Base-by-base conservation (phyloP, 2,888 invertebrate species). In the Lacanobia oleracea region DNA sequence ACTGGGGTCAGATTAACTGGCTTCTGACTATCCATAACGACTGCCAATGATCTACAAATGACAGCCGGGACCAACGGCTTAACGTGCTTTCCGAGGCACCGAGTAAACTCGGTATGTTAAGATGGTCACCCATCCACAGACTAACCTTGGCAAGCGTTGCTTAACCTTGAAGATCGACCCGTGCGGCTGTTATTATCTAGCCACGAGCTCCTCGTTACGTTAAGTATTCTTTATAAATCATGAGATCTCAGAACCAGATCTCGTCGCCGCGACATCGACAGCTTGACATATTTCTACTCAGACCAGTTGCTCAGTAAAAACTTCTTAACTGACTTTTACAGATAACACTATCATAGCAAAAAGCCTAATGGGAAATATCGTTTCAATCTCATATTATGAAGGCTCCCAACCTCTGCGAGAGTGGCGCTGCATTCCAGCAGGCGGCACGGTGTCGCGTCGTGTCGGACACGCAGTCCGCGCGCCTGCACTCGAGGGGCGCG, bases 241-340 rank as follows among this genome's bases (percentile, higher is more conserved):
- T 57, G 40, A 70, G 62, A 83, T 81, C 85, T 69, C 50, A 66
- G 64, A 83, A 80, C 83, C 75, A 83, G 85, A 75, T 85, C 73
- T 68, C 60, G 53, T 48, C 2, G n/a, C 14, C 18, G 45, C 69
- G 82, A 77, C 82, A 77, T 50, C 69, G 82, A 77, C 82, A 80
- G 77, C 69, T 75, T 59, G 82, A 80, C 85, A 75, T 82, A 82
- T 84, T 82, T 68, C 73, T 59, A 50, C 71, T 65, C 10, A 59
- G 33, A 75, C 79, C 53, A 62, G 68, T 72, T 74, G 65, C 56
- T 59, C 27, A 43, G 59, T 71, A 83, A 84, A 84, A 84, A 77
- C 56, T 79, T 33, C 57, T 50, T 75, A 77, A 78, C 81, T 81
- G 81, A 77, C 84, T 77, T 75, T 77, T 69, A 64, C 72, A 67